A percentile compares a stretch with the other conserved stretches of the same genome.
These are phyloP conservation scores for Halichoerus grypus DNA, from an alignment of 2,113 vertebrate species.

Conservation along the genomic window DNA sequence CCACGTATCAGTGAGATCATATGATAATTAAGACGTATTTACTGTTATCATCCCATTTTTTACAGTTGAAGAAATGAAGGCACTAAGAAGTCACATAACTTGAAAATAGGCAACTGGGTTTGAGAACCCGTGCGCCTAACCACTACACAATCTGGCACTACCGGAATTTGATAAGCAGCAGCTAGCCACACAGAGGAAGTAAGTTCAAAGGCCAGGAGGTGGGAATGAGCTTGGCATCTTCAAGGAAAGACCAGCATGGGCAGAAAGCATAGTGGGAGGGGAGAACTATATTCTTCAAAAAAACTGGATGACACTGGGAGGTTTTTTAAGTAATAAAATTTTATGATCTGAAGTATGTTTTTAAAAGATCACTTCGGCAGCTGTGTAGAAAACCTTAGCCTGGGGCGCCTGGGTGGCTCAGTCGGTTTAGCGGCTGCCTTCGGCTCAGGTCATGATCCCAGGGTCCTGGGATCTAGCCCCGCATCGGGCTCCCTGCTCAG, in stretches of 20 bases:
- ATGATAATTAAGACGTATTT: not conserved
- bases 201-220: not conserved
- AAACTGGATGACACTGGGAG: not conserved
- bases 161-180: not conserved
- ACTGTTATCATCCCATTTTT: not conserved
- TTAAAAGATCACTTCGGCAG: not conserved
- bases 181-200: not conserved
- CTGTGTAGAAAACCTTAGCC: not conserved
- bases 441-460: not conserved
- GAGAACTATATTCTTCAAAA: not conserved
- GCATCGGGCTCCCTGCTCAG: too few species aligned
- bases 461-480: not conserved
- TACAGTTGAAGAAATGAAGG: conserved; percentile 4
- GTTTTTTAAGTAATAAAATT: not conserved
- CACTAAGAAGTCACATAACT: not conserved
- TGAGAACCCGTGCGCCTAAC: not conserved
- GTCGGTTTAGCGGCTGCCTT: not conserved
- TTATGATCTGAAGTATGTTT: not conserved
- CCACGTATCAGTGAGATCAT: too few species aligned
- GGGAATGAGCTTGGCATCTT: not conserved
- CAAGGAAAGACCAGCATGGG: not conserved
- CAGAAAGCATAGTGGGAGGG: not conserved
- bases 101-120: not conserved
- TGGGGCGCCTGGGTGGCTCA: not conserved
- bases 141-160: not conserved